Evolutionary conservation across 2,113 vertebrate species (phyloP).

Genomic region (Tragelaphus imberbis): DNA sequence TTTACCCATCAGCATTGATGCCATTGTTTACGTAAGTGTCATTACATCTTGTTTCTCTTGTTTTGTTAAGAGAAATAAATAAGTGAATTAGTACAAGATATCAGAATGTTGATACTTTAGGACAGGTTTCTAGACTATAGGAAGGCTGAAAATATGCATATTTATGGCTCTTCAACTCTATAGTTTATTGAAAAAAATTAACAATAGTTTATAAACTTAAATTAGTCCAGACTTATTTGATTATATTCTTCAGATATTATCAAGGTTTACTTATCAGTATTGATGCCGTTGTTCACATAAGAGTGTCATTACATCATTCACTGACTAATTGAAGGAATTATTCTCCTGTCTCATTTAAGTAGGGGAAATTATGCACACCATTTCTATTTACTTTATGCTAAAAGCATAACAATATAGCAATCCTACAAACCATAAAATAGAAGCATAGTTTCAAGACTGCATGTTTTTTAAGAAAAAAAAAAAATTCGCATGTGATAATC

Average conservation of each 20-base stretch:
- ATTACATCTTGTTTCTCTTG: not conserved
- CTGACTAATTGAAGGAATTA: constrained; percentile 50
- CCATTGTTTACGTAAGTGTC: not conserved
- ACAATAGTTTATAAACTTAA: constrained; percentile 25
- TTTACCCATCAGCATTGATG: not conserved
- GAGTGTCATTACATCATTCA: constrained; percentile 32
- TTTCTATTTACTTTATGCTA: constrained; percentile 51
- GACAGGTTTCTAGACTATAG: not conserved
- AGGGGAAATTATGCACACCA: not conserved
- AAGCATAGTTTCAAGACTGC: constrained; percentile 21
- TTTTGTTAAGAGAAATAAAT: not conserved
- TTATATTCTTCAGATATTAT: constrained; percentile 24
- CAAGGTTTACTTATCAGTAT: constrained; percentile 30
- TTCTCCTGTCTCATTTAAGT: constrained; percentile 63
- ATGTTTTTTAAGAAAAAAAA: not conserved
- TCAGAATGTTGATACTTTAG: not conserved
- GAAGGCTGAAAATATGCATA: not conserved
- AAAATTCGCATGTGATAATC: not conserved
- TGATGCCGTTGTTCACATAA: constrained; percentile 32
- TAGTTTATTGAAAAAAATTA: constrained; percentile 27
- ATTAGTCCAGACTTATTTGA: constrained; percentile 51
- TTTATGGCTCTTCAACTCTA: not conserved
- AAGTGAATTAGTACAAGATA: not conserved
- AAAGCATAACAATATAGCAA: constrained; percentile 41
- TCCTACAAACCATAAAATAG: not conserved